Percentiles rank a stretch among this genome's conserved stretches.
Conservation (phyloP, 2,113 vertebrate genomes). For the Indicator maculatus region DNA sequence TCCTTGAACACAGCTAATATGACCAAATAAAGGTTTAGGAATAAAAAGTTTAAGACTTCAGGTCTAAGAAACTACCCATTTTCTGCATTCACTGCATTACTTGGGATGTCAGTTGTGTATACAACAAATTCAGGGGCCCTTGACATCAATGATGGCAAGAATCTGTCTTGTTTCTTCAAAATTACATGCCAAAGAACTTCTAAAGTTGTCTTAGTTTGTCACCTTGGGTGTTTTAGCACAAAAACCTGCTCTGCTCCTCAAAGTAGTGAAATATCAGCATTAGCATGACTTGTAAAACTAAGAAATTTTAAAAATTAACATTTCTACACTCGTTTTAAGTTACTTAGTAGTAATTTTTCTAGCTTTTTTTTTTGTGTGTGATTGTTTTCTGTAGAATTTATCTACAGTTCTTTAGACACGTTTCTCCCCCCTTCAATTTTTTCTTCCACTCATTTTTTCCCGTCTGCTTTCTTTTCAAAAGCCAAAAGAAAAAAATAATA, state of each 20-base stretch:
- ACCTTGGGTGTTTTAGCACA: not conserved
- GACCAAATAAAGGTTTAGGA: not conserved
- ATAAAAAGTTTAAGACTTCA: not conserved
- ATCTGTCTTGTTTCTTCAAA: not conserved
- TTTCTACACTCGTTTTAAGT: not conserved
- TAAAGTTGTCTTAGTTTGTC: not conserved
- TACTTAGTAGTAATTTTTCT: not conserved
- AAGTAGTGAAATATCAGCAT: not conserved
- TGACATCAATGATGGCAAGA: not conserved
- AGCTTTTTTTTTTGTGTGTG: no score
- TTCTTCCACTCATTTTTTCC: not conserved
- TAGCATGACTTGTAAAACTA: not conserved
- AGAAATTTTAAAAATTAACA: not conserved
- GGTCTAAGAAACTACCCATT: not conserved
- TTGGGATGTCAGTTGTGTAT: not conserved
- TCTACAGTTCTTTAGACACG: not conserved
- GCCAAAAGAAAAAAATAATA: not conserved
- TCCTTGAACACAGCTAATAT: not conserved
- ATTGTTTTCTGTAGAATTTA: not conserved
- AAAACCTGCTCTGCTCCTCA: not conserved
- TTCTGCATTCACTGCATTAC: not conserved
- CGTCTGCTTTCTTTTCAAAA: not conserved
- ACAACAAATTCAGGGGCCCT: not conserved
- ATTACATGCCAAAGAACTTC: not conserved
- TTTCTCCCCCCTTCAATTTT: not conserved